Conservation (phyloP, 2,888 invertebrate genomes). For the Drosophila acutilabella region DNA sequence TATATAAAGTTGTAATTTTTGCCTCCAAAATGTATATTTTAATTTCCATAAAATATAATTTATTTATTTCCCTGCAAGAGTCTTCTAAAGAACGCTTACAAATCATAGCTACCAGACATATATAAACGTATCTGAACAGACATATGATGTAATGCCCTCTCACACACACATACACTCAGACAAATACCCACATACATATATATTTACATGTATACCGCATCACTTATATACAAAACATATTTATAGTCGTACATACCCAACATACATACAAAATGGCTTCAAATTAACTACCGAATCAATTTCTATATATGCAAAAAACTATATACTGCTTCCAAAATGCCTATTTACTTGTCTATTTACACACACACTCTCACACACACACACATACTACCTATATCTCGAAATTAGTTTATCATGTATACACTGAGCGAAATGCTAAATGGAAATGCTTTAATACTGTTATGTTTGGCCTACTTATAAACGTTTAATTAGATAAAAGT, state of each 20-base stretch:
- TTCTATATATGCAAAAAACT: constrained; percentile 36
- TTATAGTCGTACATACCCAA: constrained; percentile 39
- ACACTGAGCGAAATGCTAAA: constrained; percentile 77
- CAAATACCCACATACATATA: constrained; percentile 15
- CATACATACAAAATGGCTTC: constrained; percentile 58
- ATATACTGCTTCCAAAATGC: constrained; percentile 57
- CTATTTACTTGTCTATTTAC: constrained; percentile 72
- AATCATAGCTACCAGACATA: constrained; percentile 22
- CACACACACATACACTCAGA: constrained; percentile 23
- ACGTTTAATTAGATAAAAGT: constrained; percentile 71
- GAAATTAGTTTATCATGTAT: constrained; percentile 65
- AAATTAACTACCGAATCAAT: constrained; percentile 52
- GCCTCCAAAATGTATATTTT: too few relatives aligned
- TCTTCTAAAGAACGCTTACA: constrained; percentile 9
- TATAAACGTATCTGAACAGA: constrained; percentile 69
- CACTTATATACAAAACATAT: constrained; percentile 36
- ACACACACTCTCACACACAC: constrained; percentile 33
- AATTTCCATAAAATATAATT: too few relatives aligned
- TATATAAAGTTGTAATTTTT: too few relatives aligned
- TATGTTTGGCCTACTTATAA: constrained; percentile 77
- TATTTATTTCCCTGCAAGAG: not conserved
- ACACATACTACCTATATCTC: constrained; percentile 33
- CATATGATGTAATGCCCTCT: constrained; percentile 59
- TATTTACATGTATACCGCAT: constrained; percentile 33
- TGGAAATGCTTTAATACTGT: constrained; percentile 76